phyloP scores from a whole-genome alignment of 2,113 vertebrate species.

The Ibidorhyncha struthersii region DNA sequence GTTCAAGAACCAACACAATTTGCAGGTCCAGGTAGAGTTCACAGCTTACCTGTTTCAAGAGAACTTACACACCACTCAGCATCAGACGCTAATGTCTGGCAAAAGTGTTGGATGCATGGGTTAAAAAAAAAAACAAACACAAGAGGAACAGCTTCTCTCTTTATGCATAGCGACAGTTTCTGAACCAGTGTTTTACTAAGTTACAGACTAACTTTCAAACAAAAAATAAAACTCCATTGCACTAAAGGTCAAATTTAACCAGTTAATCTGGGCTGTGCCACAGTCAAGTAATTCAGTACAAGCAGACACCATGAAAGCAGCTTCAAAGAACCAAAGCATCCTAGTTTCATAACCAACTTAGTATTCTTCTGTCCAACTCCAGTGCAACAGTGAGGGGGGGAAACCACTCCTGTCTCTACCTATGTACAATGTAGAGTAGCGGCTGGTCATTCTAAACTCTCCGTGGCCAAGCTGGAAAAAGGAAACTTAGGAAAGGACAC shows the following conservation, averaged over 20 bases:
- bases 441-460: not conserved
- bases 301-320: conserved; percentile 70
- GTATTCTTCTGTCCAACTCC: conserved; percentile 32
- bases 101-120: conserved; percentile 31
- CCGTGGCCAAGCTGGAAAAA: conserved; percentile 50
- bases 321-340: conserved; percentile 62
- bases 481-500: conserved; percentile 65
- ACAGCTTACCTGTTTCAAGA: conserved; percentile 49
- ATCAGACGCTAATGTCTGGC: not conserved
- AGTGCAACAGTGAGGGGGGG: not conserved
- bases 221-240: conserved; percentile 65
- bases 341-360: conserved; percentile 44
- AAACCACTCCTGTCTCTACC: not conserved
- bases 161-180: conserved; percentile 58
- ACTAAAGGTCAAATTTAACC: conserved; percentile 63
- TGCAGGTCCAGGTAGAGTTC: not conserved
- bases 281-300: conserved; percentile 50
- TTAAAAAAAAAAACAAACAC: not conserved
- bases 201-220: conserved; percentile 27
- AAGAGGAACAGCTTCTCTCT: conserved; percentile 26
- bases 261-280: conserved; percentile 33
- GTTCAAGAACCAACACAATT: not conserved
- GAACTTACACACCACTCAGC: not conserved
- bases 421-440: conserved; percentile 43
- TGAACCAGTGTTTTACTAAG: conserved; percentile 79